phyloP scores from a whole-genome alignment of 2,113 vertebrate genomes.

The Elephas maximus region DNA sequence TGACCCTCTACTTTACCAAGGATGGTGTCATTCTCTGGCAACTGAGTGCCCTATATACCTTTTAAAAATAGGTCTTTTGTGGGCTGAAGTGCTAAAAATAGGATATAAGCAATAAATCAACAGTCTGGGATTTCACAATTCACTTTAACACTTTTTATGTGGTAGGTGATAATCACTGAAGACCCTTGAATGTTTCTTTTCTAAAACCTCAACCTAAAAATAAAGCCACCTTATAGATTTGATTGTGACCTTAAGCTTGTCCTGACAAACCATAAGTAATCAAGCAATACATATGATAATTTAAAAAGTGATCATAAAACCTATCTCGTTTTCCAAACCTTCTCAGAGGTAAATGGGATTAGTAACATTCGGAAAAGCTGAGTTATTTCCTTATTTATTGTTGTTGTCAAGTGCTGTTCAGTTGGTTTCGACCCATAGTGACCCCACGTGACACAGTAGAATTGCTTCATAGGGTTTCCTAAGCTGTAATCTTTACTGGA shows the following conservation, averaged over 20 bases:
- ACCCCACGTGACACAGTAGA: too few relatives aligned
- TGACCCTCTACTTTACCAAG: background rate
- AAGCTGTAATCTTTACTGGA: too few relatives aligned
- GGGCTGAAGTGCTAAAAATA: background rate
- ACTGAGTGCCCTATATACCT: background rate
- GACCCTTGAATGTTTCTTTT: background rate
- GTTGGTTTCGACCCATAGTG: too few relatives aligned
- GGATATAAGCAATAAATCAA: background rate
- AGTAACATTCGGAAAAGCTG: background rate
- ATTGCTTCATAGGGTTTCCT: too few relatives aligned
- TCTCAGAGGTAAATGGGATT: background rate
- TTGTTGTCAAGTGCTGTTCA: background rate
- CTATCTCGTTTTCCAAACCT: background rate
- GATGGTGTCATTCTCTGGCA: background rate
- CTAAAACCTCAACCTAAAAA: background rate
- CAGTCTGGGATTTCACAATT: background rate
- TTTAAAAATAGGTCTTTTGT: background rate
- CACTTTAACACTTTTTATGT: background rate
- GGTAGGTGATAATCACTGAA: background rate
- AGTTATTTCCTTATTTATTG: background rate
- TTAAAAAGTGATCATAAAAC: constrained; percentile 26
- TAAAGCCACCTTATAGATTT: background rate
- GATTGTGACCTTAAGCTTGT: background rate
- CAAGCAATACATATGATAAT: background rate
- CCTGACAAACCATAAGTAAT: background rate